Evolutionary conservation across 2,888 invertebrate genomes (phyloP).

Genomic region (Noctua fimbriata): DNA sequence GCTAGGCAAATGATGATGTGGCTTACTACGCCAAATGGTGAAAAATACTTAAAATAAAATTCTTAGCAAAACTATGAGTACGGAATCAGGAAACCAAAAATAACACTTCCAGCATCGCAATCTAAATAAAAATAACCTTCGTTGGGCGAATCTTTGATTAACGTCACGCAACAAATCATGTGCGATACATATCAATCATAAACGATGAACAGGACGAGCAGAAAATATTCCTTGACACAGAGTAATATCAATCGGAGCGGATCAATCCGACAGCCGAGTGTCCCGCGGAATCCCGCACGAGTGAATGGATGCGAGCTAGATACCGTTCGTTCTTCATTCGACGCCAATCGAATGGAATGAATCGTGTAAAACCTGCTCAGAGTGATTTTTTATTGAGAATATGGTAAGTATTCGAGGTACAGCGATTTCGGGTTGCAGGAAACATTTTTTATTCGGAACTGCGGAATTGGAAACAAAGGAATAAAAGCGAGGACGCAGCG

Average conservation of each 20-base stretch:
- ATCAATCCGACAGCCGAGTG: slow-evolving; percentile 68
- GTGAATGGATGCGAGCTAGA: slow-evolving; percentile 65
- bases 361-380: slow-evolving; percentile 70
- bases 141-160: slow-evolving; percentile 45
- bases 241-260: slow-evolving; percentile 72
- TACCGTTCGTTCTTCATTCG: slow-evolving; percentile 70
- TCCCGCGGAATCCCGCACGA: slow-evolving; percentile 64
- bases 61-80: neutral
- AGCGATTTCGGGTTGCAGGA: slow-evolving; percentile 49
- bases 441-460: slow-evolving; percentile 53
- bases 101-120: neutral
- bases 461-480: slow-evolving; percentile 56
- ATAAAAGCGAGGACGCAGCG: slow-evolving; percentile 47
- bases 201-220: slow-evolving; percentile 60
- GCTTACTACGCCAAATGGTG: neutral
- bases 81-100: neutral
- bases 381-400: slow-evolving; percentile 71
- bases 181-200: slow-evolving; percentile 67
- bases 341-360: slow-evolving; percentile 73
- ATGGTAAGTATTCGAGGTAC: slow-evolving; percentile 59
- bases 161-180: slow-evolving; percentile 58
- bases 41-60: neutral
- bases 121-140: slow-evolving; percentile 41
- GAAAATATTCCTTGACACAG: slow-evolving; percentile 66
- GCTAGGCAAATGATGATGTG: too few relatives aligned